These are phyloP conservation scores for Agapostemon virescens DNA, from an alignment of 2,888 invertebrate species.

Conservation along the genomic window DNA sequence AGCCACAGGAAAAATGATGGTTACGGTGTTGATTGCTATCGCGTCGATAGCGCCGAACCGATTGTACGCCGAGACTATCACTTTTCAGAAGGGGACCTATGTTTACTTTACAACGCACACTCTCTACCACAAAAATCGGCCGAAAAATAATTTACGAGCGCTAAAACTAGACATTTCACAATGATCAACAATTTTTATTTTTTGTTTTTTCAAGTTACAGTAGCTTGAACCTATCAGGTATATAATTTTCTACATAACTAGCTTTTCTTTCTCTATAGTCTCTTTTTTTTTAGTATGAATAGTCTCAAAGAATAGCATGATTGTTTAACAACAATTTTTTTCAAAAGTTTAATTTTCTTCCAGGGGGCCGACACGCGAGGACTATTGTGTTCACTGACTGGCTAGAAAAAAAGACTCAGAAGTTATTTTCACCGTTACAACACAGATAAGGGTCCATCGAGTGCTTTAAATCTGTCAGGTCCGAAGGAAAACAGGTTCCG, in stretches of 20 bases:
- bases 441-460: slow-evolving; percentile 45
- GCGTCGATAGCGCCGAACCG: slow-evolving; percentile 57
- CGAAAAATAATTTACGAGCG: neutral
- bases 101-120: neutral
- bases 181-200: neutral
- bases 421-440: slow-evolving; percentile 52
- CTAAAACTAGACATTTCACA: neutral
- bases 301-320: neutral
- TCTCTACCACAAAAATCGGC: neutral
- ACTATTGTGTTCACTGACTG: neutral
- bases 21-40: slow-evolving; percentile 57
- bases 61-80: slow-evolving; percentile 43
- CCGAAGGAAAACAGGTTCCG: slow-evolving; percentile 53
- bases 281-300: neutral
- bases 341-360: neutral
- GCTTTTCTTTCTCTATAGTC: neutral
- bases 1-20: slow-evolving; percentile 42
- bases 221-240: neutral
- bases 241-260: neutral
- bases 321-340: neutral
- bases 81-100: neutral
- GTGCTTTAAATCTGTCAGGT: slow-evolving; percentile 44
- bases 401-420: neutral
- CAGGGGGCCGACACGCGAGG: too few relatives aligned
- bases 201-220: neutral